These are phyloP conservation scores for Sebastes itinus DNA, from an alignment of 2,797 vertebrate species.

Conservation along the genomic window DNA sequence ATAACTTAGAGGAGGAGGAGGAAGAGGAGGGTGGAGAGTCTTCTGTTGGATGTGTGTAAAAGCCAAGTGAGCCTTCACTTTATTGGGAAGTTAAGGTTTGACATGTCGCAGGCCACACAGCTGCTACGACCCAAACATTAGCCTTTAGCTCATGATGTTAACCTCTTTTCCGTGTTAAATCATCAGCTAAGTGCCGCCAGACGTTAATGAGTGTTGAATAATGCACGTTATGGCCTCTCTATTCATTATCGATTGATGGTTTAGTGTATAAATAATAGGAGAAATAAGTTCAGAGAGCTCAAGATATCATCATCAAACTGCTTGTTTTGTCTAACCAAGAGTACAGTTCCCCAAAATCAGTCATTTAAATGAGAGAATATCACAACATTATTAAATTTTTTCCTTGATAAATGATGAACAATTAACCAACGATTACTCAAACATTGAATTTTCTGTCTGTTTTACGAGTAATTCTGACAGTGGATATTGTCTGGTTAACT, in stretches of 20 bases:
- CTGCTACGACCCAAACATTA: background rate
- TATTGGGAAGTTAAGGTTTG: slow-evolving; percentile 14
- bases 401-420: too few relatives aligned
- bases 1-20: background rate
- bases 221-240: background rate
- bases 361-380: too few relatives aligned
- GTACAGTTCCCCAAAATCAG: too few relatives aligned
- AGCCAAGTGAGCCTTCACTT: slow-evolving; percentile 1
- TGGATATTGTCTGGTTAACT: too few relatives aligned
- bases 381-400: too few relatives aligned
- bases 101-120: slow-evolving; percentile 1
- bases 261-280: too few relatives aligned
- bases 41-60: background rate
- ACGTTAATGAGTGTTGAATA: background rate
- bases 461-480: fast-evolving
- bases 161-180: slow-evolving; percentile 8
- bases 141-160: background rate
- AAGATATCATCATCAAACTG: too few relatives aligned
- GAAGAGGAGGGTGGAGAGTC: background rate
- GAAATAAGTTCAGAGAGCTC: too few relatives aligned
- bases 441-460: too few relatives aligned
- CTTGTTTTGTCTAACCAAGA: fast-evolving
- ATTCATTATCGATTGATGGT: too few relatives aligned
- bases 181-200: slow-evolving; percentile 5
- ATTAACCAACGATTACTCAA: too few relatives aligned